A percentile compares a stretch with the other conserved stretches of the same genome.
Conservation (phyloP, 2,797 vertebrate species). For the Coilia nasus region DNA sequence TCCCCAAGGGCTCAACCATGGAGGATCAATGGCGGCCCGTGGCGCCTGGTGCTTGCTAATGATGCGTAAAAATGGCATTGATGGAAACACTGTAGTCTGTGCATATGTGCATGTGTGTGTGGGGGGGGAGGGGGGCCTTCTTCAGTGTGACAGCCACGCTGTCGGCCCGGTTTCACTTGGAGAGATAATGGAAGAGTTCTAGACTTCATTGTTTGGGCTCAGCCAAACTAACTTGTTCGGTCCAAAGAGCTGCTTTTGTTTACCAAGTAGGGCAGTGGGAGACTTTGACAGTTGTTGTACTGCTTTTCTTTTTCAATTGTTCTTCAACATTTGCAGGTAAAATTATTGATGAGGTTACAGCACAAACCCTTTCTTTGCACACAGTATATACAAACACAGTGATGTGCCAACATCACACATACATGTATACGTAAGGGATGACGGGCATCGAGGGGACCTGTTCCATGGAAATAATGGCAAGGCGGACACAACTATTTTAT, state of each 20-base stretch:
- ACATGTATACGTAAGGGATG: too few species aligned
- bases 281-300: background rate
- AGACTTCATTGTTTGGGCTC: background rate
- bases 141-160: background rate
- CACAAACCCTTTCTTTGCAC: too few species aligned
- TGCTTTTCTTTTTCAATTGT: background rate
- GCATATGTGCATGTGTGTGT: background rate
- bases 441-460: too few species aligned
- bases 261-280: background rate
- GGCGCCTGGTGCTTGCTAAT: background rate
- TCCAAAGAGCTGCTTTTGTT: background rate
- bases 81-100: conserved; percentile 29
- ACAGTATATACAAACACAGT: background rate
- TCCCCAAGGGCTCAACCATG: background rate
- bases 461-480: too few species aligned
- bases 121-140: too few species aligned
- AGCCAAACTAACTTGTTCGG: background rate
- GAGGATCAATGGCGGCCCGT: background rate
- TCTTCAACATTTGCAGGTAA: background rate
- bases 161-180: background rate
- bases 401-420: too few species aligned
- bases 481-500: too few species aligned
- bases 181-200: background rate
- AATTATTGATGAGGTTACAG: background rate
- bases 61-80: conserved; percentile 28